These are phyloP conservation scores for Dryocosmus kuriphilus DNA, from an alignment of 2,888 invertebrate genomes.

Conservation along the genomic window DNA sequence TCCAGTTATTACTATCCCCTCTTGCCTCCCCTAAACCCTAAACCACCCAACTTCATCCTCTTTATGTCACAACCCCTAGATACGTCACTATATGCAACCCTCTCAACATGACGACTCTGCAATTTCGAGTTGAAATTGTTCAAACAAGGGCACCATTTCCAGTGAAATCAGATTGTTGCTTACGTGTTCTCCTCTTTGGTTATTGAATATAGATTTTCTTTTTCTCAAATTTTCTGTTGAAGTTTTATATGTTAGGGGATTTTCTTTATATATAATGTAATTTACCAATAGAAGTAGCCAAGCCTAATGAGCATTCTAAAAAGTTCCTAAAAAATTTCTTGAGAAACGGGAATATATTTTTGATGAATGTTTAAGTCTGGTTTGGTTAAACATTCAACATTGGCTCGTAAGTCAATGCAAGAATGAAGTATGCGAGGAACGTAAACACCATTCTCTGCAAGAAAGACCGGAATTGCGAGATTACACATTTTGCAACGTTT, in stretches of 20 bases:
- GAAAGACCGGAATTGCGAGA: background rate
- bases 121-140: background rate
- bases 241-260: background rate
- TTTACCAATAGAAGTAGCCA: no score
- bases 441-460: background rate
- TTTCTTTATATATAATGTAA: no score
- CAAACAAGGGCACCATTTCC: background rate
- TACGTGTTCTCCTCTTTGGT: background rate
- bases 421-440: background rate
- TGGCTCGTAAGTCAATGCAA: background rate
- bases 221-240: background rate
- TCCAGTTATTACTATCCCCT: slow-evolving; percentile 23
- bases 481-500: slow-evolving; percentile 36
- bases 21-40: background rate
- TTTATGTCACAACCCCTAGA: slow-evolving; percentile 13
- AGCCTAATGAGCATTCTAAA: no score
- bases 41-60: background rate
- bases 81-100: slow-evolving; percentile 15
- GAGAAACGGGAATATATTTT: background rate
- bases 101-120: background rate
- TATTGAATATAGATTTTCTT: background rate
- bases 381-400: background rate
- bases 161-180: background rate
- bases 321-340: no score
- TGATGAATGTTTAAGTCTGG: background rate